Evolutionary conservation across 2,797 vertebrate species (phyloP), one percentile per base, ranked within the genome.

Genomic region (Phataginus tetradactyla): DNA sequence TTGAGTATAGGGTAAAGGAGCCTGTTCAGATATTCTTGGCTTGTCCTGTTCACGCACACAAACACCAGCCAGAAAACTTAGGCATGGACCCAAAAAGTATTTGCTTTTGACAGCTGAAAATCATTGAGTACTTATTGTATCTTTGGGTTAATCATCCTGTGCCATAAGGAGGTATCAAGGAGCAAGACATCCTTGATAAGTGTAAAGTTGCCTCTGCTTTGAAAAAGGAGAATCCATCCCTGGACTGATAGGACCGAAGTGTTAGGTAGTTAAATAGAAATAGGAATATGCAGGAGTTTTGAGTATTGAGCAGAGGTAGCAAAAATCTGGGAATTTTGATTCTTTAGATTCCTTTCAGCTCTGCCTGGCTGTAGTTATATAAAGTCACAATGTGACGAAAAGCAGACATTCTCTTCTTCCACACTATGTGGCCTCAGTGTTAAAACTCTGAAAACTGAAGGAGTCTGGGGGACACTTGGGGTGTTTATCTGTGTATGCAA

Each of bases 191-290:
- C 32, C 23, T 83, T 87, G 12, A 42, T 92, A 79, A 74, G 7
- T 59, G 9, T 91, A 72, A 68, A 86, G 29, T 4, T 34, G 37
- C 23, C 34, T 95, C 8, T 84, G 49, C 68, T 86, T 78, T 12
- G 49, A 92, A 59, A 91, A 45, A 45, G 17, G 37, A 74, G 18
- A 14, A 4, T 55, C 23, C 69, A 5, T 74, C 37, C 51, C 84
- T 92, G 69, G 45, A 32, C 66, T 79, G 34, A 59, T 81, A 13
- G 23, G 45, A 66, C 34, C 74, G 37, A 11, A 91, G 8, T 94
- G 8, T 94, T 80, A 77, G 78, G 42, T 69, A 71, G n/a, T 63
- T 92, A 80, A 79, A 12, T 86, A 34, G 72, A 91, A 91, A 92
- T 27, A 66, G 5, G 10, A 77, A 6, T 32, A 17, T 68, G 20